Conservation (phyloP, 35 echinoderm and acorn worm species). For the Apostichopus californicus region DNA sequence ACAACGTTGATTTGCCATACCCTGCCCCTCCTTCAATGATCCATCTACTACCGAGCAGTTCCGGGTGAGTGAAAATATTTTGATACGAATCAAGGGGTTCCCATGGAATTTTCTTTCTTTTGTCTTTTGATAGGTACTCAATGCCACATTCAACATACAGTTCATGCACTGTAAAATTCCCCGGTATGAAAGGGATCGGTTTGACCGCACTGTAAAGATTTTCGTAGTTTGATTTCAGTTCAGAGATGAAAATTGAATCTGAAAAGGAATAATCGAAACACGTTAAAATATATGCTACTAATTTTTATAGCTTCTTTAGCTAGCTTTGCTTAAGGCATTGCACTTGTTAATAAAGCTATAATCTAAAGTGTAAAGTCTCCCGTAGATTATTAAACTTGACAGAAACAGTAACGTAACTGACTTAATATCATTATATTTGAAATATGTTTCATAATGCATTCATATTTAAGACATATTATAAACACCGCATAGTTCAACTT, state of each 20-base stretch:
- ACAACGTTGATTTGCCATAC: constrained; percentile 25
- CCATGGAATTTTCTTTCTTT: background rate
- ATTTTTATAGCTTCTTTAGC: too few relatives aligned
- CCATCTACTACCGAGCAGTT: background rate
- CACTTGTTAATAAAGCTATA: too few relatives aligned
- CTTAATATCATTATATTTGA: too few relatives aligned
- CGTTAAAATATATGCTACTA: too few relatives aligned
- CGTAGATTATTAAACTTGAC: too few relatives aligned
- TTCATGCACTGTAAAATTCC: background rate
- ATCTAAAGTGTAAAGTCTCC: too few relatives aligned
- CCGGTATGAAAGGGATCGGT: background rate
- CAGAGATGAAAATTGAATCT: background rate
- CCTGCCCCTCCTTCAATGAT: constrained; percentile 35
- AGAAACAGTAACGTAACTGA: too few relatives aligned
- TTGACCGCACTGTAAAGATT: background rate
- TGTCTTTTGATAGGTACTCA: background rate
- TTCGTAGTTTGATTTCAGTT: constrained; percentile 25
- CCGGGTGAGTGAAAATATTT: background rate
- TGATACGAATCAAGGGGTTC: background rate
- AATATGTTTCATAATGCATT: too few relatives aligned
- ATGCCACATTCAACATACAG: constrained; percentile 27
- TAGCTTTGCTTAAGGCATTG: too few relatives aligned
- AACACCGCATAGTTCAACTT: too few relatives aligned
- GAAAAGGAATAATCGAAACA: too few relatives aligned
- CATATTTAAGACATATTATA: too few relatives aligned